Percentiles rank a stretch among this genome's conserved stretches.
These are phyloP conservation scores for Phrynocephalus forsythii DNA, from an alignment of 2,797 vertebrate genomes.

Conservation along the genomic window DNA sequence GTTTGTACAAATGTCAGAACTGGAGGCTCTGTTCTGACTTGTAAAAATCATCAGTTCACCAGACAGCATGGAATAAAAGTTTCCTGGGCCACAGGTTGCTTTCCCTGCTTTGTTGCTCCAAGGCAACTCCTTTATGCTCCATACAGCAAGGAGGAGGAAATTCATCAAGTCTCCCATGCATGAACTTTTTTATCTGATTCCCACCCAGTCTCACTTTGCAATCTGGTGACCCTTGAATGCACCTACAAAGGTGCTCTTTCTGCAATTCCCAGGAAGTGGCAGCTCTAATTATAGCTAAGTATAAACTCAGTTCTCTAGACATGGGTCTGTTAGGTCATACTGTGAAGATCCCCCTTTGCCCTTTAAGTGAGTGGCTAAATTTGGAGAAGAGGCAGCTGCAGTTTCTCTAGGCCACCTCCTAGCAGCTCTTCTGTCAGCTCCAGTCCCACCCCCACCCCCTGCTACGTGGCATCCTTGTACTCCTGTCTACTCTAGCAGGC, in stretches of 20 bases:
- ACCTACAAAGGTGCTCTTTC: background rate
- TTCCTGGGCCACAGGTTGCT: background rate
- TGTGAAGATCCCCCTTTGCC: background rate
- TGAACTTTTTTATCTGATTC: background rate
- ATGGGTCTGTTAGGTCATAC: background rate
- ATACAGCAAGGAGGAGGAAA: background rate
- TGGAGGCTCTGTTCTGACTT: slow-evolving; percentile 20
- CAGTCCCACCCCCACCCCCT: background rate
- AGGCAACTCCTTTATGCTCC: background rate
- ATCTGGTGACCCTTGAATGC: background rate
- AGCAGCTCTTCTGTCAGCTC: background rate
- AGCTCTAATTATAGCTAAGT: background rate
- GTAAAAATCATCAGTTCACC: background rate
- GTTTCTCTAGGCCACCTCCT: background rate
- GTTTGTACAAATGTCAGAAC: slow-evolving; percentile 14
- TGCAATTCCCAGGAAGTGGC: background rate
- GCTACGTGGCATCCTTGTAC: background rate
- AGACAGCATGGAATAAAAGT: background rate
- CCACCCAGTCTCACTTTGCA: background rate
- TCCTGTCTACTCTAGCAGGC: background rate
- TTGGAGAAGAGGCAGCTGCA: background rate
- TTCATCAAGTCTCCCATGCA: background rate
- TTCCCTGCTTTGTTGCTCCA: background rate
- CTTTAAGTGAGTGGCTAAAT: background rate
- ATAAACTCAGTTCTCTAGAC: background rate